Conservation (phyloP, 2,113 vertebrate species). For the Eupsittula cactorum region DNA sequence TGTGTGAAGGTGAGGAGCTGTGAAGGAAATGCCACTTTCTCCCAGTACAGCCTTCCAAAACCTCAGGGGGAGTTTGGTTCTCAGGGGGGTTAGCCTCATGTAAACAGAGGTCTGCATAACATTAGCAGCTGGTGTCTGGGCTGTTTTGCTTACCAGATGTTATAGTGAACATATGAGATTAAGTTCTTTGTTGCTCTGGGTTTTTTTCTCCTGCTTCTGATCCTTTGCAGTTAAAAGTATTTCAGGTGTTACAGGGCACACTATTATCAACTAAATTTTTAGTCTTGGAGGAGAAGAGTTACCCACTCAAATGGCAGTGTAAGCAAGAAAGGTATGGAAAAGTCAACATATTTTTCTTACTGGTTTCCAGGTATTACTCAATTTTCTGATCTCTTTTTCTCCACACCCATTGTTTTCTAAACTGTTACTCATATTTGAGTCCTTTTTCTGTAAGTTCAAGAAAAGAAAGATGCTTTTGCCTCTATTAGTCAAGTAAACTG, state of each 20-base stretch:
- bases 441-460: not conserved
- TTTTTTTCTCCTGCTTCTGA: not conserved
- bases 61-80: not conserved
- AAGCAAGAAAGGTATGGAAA: not conserved
- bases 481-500: not conserved
- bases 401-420: not conserved
- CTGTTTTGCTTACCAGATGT: not conserved
- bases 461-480: not conserved
- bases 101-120: not conserved
- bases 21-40: not conserved
- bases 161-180: not conserved
- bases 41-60: not conserved
- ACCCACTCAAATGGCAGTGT: accelerated
- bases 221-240: not conserved
- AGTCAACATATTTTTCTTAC: not conserved
- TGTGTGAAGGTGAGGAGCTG: not conserved
- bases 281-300: not conserved
- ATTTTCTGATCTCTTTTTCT: not conserved
- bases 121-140: not conserved
- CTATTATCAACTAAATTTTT: not conserved
- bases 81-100: not conserved
- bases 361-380: not conserved
- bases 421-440: not conserved
- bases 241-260: not conserved
- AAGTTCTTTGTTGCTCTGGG: not conserved